A percentile compares a stretch with the other conserved stretches of the same genome.
Conservation (phyloP, 2,888 invertebrate genomes). For the Drosophila nr. perissopoda region DNA sequence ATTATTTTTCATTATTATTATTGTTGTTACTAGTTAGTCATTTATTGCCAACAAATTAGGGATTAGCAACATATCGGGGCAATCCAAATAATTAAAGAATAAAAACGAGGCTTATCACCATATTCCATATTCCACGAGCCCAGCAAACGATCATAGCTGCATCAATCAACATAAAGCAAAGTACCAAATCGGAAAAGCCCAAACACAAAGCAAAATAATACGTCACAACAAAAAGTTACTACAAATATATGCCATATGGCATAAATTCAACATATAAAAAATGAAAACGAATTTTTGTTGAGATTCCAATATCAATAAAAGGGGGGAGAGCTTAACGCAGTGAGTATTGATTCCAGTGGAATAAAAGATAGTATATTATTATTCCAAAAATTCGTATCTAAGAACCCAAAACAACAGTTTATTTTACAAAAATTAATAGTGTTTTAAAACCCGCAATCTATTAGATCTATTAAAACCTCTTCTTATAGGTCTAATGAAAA, state of each 20-base stretch:
- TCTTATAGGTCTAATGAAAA: background rate
- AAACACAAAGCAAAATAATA: slow-evolving; percentile 19
- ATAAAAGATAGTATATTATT: background rate
- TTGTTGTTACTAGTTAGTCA: background rate
- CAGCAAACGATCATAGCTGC: slow-evolving; percentile 19
- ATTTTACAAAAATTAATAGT: background rate
- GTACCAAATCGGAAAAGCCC: slow-evolving; percentile 15
- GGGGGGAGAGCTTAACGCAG: background rate
- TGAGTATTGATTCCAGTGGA: background rate
- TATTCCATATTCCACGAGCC: slow-evolving; percentile 10
- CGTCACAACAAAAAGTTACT: background rate
- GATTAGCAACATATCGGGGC: slow-evolving; percentile 12
- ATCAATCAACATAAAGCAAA: slow-evolving; percentile 35
- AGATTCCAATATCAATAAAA: background rate
- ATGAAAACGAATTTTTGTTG: background rate
- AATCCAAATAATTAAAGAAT: slow-evolving; percentile 45
- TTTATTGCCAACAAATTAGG: slow-evolving; percentile 3
- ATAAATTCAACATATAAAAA: background rate
- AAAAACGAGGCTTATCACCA: slow-evolving; percentile 31
- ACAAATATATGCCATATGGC: slow-evolving; percentile 8
- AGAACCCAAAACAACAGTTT: background rate
- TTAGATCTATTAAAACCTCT: background rate
- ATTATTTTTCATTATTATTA: slow-evolving; percentile 1
- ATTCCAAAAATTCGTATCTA: background rate
- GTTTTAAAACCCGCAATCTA: background rate